Percentiles rank a stretch among this genome's conserved stretches.
These are phyloP conservation scores for Crotalus helleri DNA, from an alignment of 2,113 vertebrate genomes.

Conservation along the genomic window DNA sequence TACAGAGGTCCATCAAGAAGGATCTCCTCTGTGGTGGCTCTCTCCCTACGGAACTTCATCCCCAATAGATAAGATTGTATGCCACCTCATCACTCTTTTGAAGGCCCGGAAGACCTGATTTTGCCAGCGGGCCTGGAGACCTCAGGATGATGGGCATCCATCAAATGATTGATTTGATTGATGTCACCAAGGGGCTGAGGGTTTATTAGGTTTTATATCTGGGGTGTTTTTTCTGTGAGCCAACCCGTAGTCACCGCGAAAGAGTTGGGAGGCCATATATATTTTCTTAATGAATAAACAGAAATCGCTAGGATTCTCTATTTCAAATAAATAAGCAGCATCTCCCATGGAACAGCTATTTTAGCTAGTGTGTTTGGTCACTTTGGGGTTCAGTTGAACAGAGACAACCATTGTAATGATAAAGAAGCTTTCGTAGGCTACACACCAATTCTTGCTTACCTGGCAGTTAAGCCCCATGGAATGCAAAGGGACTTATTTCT, in stretches of 20 bases:
- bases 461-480: not conserved
- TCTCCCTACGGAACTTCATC: too few species aligned
- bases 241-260: not conserved
- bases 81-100: too few species aligned
- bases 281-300: not conserved
- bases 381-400: not conserved
- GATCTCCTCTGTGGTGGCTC: too few species aligned
- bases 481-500: not conserved
- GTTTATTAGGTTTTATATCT: not conserved
- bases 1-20: too few species aligned
- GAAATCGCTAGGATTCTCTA: not conserved
- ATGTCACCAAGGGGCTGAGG: too few species aligned
- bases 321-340: not conserved
- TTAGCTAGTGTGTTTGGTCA: not conserved
- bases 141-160: too few species aligned
- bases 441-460: not conserved
- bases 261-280: not conserved
- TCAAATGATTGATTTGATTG: too few species aligned
- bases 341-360: not conserved
- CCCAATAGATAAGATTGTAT: too few species aligned
- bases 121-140: too few species aligned
- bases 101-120: too few species aligned
- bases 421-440: not conserved
- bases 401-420: not conserved
- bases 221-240: not conserved